Conservation (phyloP, 2,888 invertebrate species). For the Taphrorychus bicolor region DNA sequence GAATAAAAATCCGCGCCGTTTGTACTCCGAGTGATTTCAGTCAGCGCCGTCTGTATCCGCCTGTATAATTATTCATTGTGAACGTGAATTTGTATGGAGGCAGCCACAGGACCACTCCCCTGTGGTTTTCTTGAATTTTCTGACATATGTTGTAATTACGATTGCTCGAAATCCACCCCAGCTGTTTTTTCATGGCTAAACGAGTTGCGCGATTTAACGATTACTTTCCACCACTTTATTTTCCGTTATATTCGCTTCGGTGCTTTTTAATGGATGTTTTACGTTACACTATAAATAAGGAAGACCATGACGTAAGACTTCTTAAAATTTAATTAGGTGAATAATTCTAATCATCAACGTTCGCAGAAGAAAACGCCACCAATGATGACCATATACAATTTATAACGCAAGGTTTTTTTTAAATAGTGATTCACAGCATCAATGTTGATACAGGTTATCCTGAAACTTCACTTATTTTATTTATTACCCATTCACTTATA, state of each 20-base stretch:
- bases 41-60: constrained; percentile 38
- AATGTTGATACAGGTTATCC: no score
- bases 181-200: constrained; percentile 49
- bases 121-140: constrained; percentile 57
- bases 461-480: no score
- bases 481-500: no score
- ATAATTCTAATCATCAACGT: no score
- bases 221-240: constrained; percentile 46
- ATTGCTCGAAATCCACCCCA: constrained; percentile 51
- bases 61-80: constrained; percentile 55
- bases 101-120: constrained; percentile 55
- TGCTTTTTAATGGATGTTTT: neutral
- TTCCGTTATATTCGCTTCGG: neutral
- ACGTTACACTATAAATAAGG: no score
- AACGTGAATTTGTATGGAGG: constrained; percentile 47
- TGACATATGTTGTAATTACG: constrained; percentile 57
- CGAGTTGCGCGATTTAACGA: constrained; percentile 40
- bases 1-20: constrained; percentile 36
- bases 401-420: no score
- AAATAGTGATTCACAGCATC: no score
- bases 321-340: no score
- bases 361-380: no score
- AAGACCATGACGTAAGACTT: no score
- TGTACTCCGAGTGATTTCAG: constrained; percentile 30
- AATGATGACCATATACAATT: no score